Evolutionary conservation across 1,140 invertebrate species (phyloP).

Genomic region (Drosophila pruinosa): DNA sequence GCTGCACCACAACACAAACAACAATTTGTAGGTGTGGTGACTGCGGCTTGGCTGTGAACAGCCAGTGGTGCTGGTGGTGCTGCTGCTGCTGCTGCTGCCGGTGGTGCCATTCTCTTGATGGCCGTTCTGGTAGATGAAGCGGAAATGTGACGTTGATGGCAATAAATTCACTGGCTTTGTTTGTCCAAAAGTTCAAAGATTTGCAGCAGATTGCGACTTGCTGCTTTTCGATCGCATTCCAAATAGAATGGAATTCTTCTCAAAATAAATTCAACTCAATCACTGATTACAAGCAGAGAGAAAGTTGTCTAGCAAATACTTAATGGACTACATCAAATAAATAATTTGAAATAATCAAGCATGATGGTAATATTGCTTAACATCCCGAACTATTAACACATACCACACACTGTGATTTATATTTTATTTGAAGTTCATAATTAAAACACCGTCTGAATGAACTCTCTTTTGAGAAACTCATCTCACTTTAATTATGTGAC

Average conservation of each 20-base stretch:
- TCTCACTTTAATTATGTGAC: too few species aligned
- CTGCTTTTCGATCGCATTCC: slow-evolving; percentile 17
- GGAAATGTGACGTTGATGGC: slow-evolving; percentile 78
- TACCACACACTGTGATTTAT: background rate
- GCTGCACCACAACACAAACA: slow-evolving; percentile 54
- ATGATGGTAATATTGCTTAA: background rate
- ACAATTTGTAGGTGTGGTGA: slow-evolving; percentile 77
- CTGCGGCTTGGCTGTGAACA: slow-evolving; percentile 18
- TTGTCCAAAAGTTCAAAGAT: slow-evolving; percentile 73
- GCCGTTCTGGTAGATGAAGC: slow-evolving; percentile 79
- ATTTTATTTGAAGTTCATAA: background rate
- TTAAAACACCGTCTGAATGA: too few species aligned
- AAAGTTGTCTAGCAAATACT: background rate
- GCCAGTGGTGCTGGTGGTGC: background rate
- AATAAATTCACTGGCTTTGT: slow-evolving; percentile 75
- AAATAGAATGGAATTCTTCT: background rate
- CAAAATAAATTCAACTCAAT: slow-evolving; percentile 4
- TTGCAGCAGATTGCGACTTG: slow-evolving; percentile 16
- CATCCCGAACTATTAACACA: background rate
- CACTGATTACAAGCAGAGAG: background rate
- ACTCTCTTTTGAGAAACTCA: too few species aligned
- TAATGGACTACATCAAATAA: background rate
- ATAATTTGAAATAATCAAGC: background rate
- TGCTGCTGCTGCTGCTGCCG: slow-evolving; percentile 1
- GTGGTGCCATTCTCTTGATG: slow-evolving; percentile 43